Evolutionary conservation across 2,888 invertebrate species (phyloP).

Genomic region (Coremacera marginata): DNA sequence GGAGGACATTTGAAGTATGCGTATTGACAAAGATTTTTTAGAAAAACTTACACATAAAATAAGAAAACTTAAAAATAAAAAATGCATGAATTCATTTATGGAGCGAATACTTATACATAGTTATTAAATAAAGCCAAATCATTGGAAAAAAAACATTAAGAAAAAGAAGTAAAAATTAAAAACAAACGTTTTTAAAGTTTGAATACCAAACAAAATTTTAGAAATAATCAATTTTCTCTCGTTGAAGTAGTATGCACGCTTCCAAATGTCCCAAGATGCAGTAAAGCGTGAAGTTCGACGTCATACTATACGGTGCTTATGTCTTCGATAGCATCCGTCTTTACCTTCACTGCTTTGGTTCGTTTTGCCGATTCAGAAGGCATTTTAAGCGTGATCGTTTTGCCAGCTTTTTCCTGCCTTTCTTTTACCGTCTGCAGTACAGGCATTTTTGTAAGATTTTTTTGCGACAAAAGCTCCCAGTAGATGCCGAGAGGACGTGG

Average conservation of each 20-base stretch:
- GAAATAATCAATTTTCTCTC: conserved; percentile 57
- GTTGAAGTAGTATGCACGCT: conserved; percentile 61
- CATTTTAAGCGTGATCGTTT: conserved; percentile 74
- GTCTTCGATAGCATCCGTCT: conserved; percentile 64
- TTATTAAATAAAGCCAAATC: no score
- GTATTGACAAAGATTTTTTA: neutral
- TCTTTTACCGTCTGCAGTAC: conserved; percentile 79
- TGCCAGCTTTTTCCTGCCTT: conserved; percentile 78
- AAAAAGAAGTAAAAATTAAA: no score
- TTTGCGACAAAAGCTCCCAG: conserved; percentile 82
- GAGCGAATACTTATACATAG: no score
- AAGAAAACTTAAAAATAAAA: neutral
- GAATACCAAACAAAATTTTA: no score
- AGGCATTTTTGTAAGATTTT: conserved; percentile 80
- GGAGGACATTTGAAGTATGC: no score
- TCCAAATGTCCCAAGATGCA: conserved; percentile 65
- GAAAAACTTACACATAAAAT: neutral
- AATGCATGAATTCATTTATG: neutral
- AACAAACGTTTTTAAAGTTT: no score
- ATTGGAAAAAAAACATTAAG: no score
- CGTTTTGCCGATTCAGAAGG: conserved; percentile 63
- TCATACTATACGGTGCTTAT: conserved; percentile 70
- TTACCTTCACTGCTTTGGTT: conserved; percentile 56
- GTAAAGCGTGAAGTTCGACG: conserved; percentile 65
- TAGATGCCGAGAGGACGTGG: conserved; percentile 79